Evolutionary conservation across 2,888 invertebrate genomes (phyloP).

Genomic region (Oeneis ivallda): DNA sequence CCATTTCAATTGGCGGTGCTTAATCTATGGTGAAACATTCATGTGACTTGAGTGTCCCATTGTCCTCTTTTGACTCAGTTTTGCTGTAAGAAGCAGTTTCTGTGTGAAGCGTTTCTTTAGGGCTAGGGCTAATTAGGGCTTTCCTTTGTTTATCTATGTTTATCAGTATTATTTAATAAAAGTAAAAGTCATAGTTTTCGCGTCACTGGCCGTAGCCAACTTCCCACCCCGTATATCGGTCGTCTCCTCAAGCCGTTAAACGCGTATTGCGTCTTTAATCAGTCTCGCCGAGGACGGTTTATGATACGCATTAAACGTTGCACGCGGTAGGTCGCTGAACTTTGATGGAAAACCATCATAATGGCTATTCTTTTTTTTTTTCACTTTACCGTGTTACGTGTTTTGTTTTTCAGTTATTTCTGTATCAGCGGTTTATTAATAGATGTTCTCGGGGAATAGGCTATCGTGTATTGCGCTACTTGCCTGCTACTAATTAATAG

Average conservation of each 20-base stretch:
- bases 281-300: conserved; percentile 61
- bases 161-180: not conserved
- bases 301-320: conserved; percentile 64
- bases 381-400: conserved; percentile 22
- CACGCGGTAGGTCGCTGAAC: conserved; percentile 57
- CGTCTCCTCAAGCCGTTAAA: conserved; percentile 53
- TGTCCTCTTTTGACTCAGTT: not conserved
- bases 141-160: no score
- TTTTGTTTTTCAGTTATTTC: conserved; percentile 17
- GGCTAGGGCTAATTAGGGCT: no score
- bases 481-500: not conserved
- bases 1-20: no score
- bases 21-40: no score
- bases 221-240: conserved; percentile 39
- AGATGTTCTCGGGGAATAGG: not conserved
- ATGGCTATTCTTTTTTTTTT: conserved; percentile 28
- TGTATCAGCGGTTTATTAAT: conserved; percentile 16
- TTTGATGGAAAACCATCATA: conserved; percentile 49
- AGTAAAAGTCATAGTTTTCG: not conserved
- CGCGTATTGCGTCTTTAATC: conserved; percentile 53
- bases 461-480: not conserved
- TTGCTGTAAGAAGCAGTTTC: no score
- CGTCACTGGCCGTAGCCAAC: conserved; percentile 10
- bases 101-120: no score
- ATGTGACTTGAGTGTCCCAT: no score